phyloP scores from a whole-genome alignment of 2,113 vertebrate species.

The Tenrec ecaudatus region DNA sequence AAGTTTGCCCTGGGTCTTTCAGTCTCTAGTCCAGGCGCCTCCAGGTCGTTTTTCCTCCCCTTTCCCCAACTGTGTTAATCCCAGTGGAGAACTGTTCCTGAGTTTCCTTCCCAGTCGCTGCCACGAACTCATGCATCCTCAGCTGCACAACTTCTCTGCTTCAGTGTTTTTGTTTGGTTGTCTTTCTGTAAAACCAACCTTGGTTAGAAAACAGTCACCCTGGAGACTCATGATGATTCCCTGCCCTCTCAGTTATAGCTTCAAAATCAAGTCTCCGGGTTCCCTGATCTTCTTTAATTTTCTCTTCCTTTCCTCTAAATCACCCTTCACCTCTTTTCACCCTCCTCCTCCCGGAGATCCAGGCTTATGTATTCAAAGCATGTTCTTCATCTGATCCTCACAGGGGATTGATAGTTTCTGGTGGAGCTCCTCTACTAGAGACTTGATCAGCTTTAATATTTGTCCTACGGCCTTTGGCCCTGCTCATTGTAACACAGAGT shows the following conservation, averaged over 20 bases:
- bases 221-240: slow-evolving; percentile 58
- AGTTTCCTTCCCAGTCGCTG: not conserved
- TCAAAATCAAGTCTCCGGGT: slow-evolving; percentile 56
- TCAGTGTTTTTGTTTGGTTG: not conserved
- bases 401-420: slow-evolving; percentile 52
- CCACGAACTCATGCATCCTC: not conserved
- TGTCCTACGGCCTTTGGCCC: slow-evolving; percentile 53
- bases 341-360: not conserved
- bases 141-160: slow-evolving; percentile 41
- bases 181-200: slow-evolving; percentile 47
- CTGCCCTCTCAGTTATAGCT: slow-evolving; percentile 20
- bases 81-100: not conserved
- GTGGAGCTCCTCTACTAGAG: slow-evolving; percentile 40
- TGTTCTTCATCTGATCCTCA: not conserved
- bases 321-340: slow-evolving; percentile 48
- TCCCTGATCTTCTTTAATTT: slow-evolving; percentile 61
- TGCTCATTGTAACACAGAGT: slow-evolving; percentile 43
- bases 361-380: slow-evolving; percentile 61
- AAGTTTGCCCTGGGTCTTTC: not conserved
- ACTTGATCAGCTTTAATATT: slow-evolving; percentile 65
- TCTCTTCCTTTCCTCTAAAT: slow-evolving; percentile 56
- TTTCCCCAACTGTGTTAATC: not conserved
- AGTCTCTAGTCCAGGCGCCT: not conserved
- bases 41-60: not conserved
- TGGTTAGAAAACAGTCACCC: not conserved